phyloP scores from a whole-genome alignment of 2,113 vertebrate genomes.

The Brachirus orientalis region DNA sequence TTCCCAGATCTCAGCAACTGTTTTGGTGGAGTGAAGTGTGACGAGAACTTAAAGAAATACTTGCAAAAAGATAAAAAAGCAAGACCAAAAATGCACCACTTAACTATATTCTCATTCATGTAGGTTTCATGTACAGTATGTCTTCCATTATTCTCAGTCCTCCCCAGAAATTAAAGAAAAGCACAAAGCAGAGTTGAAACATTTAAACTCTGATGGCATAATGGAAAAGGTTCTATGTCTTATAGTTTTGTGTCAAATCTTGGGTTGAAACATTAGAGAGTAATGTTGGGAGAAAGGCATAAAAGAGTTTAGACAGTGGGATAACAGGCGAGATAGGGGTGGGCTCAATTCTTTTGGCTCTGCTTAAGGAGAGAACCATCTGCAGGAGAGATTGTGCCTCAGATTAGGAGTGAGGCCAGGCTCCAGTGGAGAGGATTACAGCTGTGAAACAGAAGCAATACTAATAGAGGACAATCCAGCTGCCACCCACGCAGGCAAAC shows the following conservation, averaged over 20 bases:
- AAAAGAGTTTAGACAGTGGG: slow-evolving; percentile 41
- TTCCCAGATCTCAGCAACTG: too few relatives aligned
- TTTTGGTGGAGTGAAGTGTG: too few relatives aligned
- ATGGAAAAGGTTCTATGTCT: slow-evolving; percentile 3
- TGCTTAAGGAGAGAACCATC: slow-evolving; percentile 89
- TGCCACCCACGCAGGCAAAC: slow-evolving; percentile 27
- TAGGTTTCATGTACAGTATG: neutral
- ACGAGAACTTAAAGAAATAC: too few relatives aligned
- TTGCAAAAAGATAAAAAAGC: too few relatives aligned
- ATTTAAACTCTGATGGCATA: neutral
- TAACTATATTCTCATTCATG: too few relatives aligned
- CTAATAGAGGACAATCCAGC: slow-evolving; percentile 67
- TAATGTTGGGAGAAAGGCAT: slow-evolving; percentile 56
- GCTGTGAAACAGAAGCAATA: slow-evolving; percentile 64
- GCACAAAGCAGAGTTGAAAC: too few relatives aligned
- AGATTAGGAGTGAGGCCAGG: slow-evolving; percentile 82
- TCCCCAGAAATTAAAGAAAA: slow-evolving; percentile 29
- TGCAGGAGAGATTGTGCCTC: slow-evolving; percentile 86
- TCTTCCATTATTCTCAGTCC: slow-evolving; percentile 12
- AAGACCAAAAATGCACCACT: too few relatives aligned
- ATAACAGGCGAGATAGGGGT: slow-evolving; percentile 75
- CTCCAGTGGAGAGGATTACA: slow-evolving; percentile 74
- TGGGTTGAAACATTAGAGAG: slow-evolving; percentile 57
- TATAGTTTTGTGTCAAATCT: slow-evolving; percentile 6
- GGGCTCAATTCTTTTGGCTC: slow-evolving; percentile 82